These are phyloP conservation scores for Trissoscelio sp. DNA, from an alignment of 2,888 invertebrate species.

Conservation along the genomic window DNA sequence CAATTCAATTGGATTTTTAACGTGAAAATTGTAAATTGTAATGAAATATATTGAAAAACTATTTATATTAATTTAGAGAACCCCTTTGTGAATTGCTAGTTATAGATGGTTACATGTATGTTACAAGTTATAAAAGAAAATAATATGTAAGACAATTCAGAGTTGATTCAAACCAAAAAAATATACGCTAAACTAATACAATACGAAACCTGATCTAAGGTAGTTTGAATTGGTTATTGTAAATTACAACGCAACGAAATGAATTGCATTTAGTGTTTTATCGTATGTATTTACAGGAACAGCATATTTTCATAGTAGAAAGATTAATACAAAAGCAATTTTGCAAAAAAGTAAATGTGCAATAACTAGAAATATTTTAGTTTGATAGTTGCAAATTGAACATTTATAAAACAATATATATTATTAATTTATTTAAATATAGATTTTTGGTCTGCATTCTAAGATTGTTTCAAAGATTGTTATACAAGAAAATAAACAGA, in stretches of 20 bases:
- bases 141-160: neutral
- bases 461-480: neutral
- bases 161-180: conserved; percentile 9
- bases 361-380: conserved; percentile 4
- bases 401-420: neutral
- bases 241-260: conserved; percentile 3
- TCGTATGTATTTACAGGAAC: neutral
- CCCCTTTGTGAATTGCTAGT: conserved; percentile 22
- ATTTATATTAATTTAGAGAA: conserved; percentile 30
- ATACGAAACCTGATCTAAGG: neutral
- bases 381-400: neutral
- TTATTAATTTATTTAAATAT: neutral
- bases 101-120: conserved; percentile 36
- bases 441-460: neutral
- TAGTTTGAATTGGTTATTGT: conserved; percentile 35
- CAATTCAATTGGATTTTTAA: neutral
- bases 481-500: too few species aligned
- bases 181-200: conserved; percentile 17
- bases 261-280: neutral
- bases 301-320: neutral
- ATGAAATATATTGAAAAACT: neutral
- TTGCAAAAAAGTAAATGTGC: neutral
- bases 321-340: neutral
- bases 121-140: conserved; percentile 17
- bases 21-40: neutral